Evolutionary conservation across 2,797 vertebrate genomes (phyloP).

Genomic region (Morelia viridis): DNA sequence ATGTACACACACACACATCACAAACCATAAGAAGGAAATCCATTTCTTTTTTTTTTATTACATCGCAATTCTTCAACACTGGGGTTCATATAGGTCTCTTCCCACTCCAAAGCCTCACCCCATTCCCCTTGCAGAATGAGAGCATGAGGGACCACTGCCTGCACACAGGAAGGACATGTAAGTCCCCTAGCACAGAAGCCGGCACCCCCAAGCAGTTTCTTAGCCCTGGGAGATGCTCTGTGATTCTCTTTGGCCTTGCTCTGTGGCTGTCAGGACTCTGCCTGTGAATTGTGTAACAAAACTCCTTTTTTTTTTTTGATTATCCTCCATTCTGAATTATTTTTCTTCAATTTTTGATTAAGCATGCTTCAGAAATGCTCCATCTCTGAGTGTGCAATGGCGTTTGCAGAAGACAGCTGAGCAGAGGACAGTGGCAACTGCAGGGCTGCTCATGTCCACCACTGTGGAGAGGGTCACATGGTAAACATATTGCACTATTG

Average conservation of each 20-base stretch:
- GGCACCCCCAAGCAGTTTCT: background rate
- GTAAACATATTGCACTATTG: background rate
- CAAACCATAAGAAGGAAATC: no score
- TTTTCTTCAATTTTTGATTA: background rate
- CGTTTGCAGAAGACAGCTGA: background rate
- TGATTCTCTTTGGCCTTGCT: background rate
- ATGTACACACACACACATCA: no score
- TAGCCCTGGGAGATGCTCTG: background rate
- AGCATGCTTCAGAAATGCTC: background rate
- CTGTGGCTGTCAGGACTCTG: background rate
- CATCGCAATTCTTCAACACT: background rate
- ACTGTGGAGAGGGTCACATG: background rate
- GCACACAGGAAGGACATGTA: background rate
- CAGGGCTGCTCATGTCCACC: background rate
- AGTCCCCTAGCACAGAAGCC: background rate
- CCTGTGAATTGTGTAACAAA: background rate
- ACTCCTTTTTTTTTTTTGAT: background rate
- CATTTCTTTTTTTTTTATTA: no score
- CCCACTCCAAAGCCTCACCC: background rate
- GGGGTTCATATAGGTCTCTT: background rate
- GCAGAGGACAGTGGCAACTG: background rate
- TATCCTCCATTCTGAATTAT: background rate
- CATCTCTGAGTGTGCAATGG: background rate
- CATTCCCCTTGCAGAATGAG: background rate
- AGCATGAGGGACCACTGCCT: background rate